A percentile compares a stretch with the other conserved stretches of the same genome.
These are phyloP conservation scores for Dendrolimus kikuchii DNA, from an alignment of 1,140 invertebrate genomes.

Conservation along the genomic window DNA sequence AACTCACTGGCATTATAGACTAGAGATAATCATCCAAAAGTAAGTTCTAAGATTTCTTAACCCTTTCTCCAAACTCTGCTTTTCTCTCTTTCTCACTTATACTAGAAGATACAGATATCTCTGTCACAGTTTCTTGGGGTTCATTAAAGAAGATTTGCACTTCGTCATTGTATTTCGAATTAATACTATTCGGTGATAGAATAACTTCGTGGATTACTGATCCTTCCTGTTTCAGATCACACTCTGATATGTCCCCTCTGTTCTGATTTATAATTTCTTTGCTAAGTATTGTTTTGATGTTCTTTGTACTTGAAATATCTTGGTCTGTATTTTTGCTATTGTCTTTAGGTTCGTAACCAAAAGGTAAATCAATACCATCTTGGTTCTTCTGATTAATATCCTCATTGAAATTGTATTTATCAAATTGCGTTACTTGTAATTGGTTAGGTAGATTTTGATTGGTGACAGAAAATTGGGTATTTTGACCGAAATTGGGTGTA, in stretches of 20 bases:
- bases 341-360: conserved; percentile 57
- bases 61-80: conserved; percentile 1
- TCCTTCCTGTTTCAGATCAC: conserved; percentile 48
- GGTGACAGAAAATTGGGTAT: too few species aligned
- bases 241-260: conserved; percentile 44
- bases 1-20: conserved; percentile 6
- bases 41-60: conserved; percentile 2
- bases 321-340: conserved; percentile 40
- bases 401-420: too few species aligned
- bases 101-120: conserved; percentile 63
- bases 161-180: conserved; percentile 67
- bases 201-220: conserved; percentile 51
- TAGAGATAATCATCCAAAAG: not conserved
- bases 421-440: too few species aligned
- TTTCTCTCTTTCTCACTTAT: conserved; percentile 36
- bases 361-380: conserved; percentile 44
- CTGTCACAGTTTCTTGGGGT: conserved; percentile 51
- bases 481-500: too few species aligned
- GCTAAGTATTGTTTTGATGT: conserved; percentile 32
- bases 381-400: too few species aligned
- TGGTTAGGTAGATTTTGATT: too few species aligned
- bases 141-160: conserved; percentile 71
- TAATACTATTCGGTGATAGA: conserved; percentile 38
- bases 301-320: conserved; percentile 34
- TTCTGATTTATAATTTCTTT: conserved; percentile 35